Evolutionary conservation across 1,140 invertebrate genomes (phyloP).

Genomic region (Drosophila lacertosa): DNA sequence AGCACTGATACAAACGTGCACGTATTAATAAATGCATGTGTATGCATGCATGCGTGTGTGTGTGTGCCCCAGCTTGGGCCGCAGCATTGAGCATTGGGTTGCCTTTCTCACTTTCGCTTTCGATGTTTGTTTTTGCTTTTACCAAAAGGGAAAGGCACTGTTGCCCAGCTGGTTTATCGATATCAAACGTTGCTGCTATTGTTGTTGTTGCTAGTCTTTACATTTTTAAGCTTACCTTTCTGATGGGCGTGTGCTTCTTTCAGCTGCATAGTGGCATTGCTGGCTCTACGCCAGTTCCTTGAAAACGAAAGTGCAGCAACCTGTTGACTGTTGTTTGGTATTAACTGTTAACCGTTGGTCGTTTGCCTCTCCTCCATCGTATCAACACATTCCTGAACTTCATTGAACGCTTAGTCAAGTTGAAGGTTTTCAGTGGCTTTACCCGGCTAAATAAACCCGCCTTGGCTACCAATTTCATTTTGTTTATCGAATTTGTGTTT

Average conservation of each 20-base stretch:
- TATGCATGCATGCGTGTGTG: background rate
- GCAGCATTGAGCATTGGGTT: background rate
- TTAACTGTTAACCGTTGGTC: no score
- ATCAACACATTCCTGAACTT: slow-evolving; percentile 43
- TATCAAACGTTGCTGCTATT: slow-evolving; percentile 3
- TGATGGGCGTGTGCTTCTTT: background rate
- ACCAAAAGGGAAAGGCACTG: slow-evolving; percentile 49
- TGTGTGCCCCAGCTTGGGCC: slow-evolving; percentile 15
- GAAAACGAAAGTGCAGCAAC: slow-evolving; percentile 37
- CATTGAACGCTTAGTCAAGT: slow-evolving; percentile 55
- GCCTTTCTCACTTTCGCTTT: slow-evolving; percentile 42
- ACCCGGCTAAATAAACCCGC: slow-evolving; percentile 67
- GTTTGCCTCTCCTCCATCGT: background rate
- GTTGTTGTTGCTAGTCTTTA: background rate
- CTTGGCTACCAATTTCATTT: slow-evolving; percentile 70
- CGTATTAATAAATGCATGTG: no score
- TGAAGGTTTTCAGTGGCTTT: slow-evolving; percentile 58
- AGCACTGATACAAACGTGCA: no score
- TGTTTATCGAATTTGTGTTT: slow-evolving; percentile 42
- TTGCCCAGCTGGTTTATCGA: slow-evolving; percentile 9
- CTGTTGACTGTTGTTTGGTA: slow-evolving; percentile 6
- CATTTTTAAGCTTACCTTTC: background rate
- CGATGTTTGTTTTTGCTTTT: slow-evolving; percentile 14
- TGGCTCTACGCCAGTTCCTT: background rate
- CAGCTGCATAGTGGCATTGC: background rate